Conservation (phyloP, 1,140 invertebrate genomes). For the Coenobita brevimanus region DNA sequence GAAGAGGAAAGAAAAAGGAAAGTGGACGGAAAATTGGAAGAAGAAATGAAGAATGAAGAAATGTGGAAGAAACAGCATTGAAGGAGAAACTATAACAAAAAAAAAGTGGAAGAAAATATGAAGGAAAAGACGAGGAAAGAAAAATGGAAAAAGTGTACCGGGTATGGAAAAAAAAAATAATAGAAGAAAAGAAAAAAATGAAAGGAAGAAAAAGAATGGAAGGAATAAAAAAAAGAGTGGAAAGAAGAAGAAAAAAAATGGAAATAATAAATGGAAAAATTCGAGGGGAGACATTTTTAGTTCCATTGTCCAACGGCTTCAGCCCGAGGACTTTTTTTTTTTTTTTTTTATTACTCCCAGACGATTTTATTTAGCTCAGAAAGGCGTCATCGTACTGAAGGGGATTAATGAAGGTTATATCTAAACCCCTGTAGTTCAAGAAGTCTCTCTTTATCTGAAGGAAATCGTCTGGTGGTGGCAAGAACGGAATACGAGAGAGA, state of each 20-base stretch:
- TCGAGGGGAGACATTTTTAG: not conserved
- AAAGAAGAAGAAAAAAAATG: slow-evolving; percentile 3
- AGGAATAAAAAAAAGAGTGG: not conserved
- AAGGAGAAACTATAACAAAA: not conserved
- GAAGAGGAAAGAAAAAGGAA: not conserved
- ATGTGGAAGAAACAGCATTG: not conserved
- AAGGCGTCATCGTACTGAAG: too few species aligned
- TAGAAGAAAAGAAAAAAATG: not conserved
- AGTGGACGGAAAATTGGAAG: not conserved
- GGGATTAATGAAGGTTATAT: too few species aligned
- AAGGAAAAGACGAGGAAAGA: not conserved
- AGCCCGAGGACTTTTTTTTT: too few species aligned
- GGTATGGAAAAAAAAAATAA: not conserved
- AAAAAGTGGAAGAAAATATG: not conserved
- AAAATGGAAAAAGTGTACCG: not conserved
- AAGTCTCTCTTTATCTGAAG: too few species aligned
- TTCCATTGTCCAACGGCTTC: too few species aligned
- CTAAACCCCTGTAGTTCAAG: too few species aligned
- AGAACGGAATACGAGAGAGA: too few species aligned
- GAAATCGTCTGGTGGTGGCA: too few species aligned
- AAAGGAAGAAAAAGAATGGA: not conserved
- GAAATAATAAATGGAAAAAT: not conserved
- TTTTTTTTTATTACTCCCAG: too few species aligned
- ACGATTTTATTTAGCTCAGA: too few species aligned
- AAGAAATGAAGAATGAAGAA: not conserved